Conservation (phyloP, 92 coral and sea anemone genomes). For the Palythoa caribaeorum region DNA sequence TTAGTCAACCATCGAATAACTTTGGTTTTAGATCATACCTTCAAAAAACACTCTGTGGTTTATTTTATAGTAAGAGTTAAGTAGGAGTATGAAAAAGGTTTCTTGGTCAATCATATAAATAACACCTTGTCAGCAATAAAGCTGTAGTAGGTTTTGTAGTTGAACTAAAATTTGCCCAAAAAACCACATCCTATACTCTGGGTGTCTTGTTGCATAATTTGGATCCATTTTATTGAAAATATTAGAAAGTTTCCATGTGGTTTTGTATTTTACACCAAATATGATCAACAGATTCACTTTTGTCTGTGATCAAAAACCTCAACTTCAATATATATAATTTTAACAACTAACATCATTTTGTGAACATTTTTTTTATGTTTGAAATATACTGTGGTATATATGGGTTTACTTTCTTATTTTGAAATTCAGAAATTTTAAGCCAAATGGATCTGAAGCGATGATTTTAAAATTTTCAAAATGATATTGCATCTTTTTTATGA, state of each 20-base stretch:
- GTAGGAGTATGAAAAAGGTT: slow-evolving; percentile 66
- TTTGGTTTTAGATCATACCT: slow-evolving; percentile 45
- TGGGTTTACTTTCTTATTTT: not conserved
- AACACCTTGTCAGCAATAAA: slow-evolving; percentile 58
- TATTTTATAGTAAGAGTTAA: slow-evolving; percentile 65
- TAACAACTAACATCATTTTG: not conserved
- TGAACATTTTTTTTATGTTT: slow-evolving; percentile 6
- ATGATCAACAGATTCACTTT: not conserved
- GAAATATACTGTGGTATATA: not conserved
- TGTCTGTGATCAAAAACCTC: slow-evolving; percentile 21
- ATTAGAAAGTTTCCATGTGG: slow-evolving; percentile 23
- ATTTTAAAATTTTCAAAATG: not conserved
- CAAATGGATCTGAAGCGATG: not conserved
- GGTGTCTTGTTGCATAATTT: slow-evolving; percentile 34
- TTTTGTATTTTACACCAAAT: not conserved
- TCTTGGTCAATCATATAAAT: slow-evolving; percentile 74
- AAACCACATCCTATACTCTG: slow-evolving; percentile 75
- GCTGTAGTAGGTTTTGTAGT: slow-evolving; percentile 67
- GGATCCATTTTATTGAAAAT: slow-evolving; percentile 46
- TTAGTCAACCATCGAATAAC: not conserved
- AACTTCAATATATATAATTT: not conserved
- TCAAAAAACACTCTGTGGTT: slow-evolving; percentile 60
- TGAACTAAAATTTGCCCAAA: slow-evolving; percentile 72
- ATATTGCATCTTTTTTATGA: not conserved
- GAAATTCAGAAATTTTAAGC: too few species aligned